phyloP scores from a whole-genome alignment of 2,797 vertebrate species.

The Bovichtus variegatus region DNA sequence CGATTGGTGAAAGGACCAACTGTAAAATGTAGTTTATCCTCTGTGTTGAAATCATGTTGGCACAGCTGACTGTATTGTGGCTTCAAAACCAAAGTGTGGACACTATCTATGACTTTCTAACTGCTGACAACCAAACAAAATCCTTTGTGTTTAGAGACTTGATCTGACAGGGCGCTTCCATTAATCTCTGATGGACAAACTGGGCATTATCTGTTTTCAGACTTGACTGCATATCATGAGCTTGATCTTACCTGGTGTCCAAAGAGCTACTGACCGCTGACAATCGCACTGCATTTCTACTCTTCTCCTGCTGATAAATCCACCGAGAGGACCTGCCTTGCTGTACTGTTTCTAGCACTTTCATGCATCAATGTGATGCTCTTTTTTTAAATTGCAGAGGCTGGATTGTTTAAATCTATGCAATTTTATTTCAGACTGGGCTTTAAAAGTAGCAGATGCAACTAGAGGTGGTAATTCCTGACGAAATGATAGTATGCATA shows the following conservation, averaged over 20 bases:
- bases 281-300: conserved; percentile 29
- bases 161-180: conserved; percentile 24
- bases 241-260: conserved; percentile 13
- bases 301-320: conserved; percentile 59
- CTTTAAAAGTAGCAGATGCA: conserved; percentile 31
- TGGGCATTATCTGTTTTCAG: conserved; percentile 1
- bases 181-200: background rate
- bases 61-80: background rate
- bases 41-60: conserved; percentile 1
- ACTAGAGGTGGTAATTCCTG: background rate
- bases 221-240: background rate
- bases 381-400: conserved; percentile 2
- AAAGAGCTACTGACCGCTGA: conserved; percentile 37
- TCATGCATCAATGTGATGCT: conserved; percentile 17
- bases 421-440: conserved; percentile 34
- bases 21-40: background rate
- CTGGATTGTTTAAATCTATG: conserved; percentile 60
- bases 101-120: conserved; percentile 25
- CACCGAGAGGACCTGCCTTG: conserved; percentile 2
- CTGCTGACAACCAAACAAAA: conserved; percentile 55
- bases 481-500: background rate
- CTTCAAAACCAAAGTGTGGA: conserved; percentile 42
- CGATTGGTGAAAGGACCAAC: conserved; percentile 65
- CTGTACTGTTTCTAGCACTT: conserved; percentile 52
- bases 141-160: conserved; percentile 23